Percentiles rank a stretch among this genome's conserved stretches.
Evolutionary conservation across 2,113 vertebrate species (phyloP).

Genomic region (Embiotoca jacksoni): DNA sequence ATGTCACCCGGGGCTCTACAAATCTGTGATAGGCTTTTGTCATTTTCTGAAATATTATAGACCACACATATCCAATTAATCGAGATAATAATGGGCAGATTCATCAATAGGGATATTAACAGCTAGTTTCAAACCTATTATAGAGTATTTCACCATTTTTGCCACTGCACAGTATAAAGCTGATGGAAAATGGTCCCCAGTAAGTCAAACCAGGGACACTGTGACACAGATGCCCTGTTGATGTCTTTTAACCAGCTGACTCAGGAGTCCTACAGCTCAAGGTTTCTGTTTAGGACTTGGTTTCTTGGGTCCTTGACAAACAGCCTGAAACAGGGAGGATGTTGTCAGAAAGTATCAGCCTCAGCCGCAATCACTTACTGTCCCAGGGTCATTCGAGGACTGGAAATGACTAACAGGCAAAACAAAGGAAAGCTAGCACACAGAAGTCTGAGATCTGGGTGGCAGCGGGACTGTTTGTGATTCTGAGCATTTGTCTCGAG

Average conservation of each 20-base stretch:
- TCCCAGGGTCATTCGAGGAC: constrained; percentile 35
- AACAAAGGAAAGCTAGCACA: background rate
- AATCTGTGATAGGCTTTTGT: no score
- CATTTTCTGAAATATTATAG: no score
- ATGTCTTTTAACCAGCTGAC: background rate
- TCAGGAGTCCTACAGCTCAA: background rate
- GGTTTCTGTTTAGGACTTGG: constrained; percentile 21
- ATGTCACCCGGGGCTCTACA: no score
- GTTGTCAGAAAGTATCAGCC: constrained; percentile 19
- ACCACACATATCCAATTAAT: no score
- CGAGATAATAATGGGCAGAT: no score
- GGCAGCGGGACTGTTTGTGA: background rate
- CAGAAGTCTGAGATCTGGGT: constrained; percentile 1
- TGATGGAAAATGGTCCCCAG: no score
- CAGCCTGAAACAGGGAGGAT: constrained; percentile 30
- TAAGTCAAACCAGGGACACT: no score
- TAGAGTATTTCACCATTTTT: no score
- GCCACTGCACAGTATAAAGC: no score
- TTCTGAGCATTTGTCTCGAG: constrained; percentile 6
- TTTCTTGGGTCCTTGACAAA: constrained; percentile 35
- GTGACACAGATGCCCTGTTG: no score
- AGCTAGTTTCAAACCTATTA: no score
- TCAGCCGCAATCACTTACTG: constrained; percentile 26
- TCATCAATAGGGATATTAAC: no score
- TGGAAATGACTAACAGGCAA: constrained; percentile 14